phyloP scores from a whole-genome alignment of 1,140 invertebrate genomes.

The Psix sp. region DNA sequence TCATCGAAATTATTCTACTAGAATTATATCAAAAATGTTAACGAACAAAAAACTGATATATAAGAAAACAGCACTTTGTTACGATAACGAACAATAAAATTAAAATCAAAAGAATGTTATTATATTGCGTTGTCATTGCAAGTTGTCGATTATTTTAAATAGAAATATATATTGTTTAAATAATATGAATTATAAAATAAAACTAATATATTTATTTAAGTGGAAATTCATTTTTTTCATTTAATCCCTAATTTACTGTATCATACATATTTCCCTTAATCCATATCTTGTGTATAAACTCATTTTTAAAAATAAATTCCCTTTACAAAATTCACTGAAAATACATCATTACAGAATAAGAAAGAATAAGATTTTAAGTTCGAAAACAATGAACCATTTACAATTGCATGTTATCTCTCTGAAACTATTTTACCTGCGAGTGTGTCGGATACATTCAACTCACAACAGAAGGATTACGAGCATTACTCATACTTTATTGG shows the following conservation, averaged over 20 bases:
- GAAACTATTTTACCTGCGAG: too few relatives aligned
- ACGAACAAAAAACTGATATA: slow-evolving; percentile 14
- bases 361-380: too few relatives aligned
- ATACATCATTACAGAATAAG: too few relatives aligned
- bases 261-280: neutral
- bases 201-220: slow-evolving; percentile 74
- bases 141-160: slow-evolving; percentile 66
- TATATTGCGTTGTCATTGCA: slow-evolving; percentile 58
- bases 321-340: too few relatives aligned
- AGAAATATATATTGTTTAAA: slow-evolving; percentile 67
- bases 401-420: too few relatives aligned
- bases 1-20: slow-evolving; percentile 20
- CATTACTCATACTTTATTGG: neutral
- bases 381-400: too few relatives aligned
- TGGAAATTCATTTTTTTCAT: slow-evolving; percentile 19
- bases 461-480: neutral
- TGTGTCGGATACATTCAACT: too few relatives aligned
- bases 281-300: neutral
- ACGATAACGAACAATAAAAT: slow-evolving; percentile 14
- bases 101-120: slow-evolving; percentile 26
- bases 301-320: too few relatives aligned
- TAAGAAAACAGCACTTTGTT: slow-evolving; percentile 11
- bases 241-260: slow-evolving; percentile 5
- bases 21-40: slow-evolving; percentile 18
- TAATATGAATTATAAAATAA: slow-evolving; percentile 66